Evolutionary conservation across 2,888 invertebrate species (phyloP).

Genomic region (Pseudanteris insignis): DNA sequence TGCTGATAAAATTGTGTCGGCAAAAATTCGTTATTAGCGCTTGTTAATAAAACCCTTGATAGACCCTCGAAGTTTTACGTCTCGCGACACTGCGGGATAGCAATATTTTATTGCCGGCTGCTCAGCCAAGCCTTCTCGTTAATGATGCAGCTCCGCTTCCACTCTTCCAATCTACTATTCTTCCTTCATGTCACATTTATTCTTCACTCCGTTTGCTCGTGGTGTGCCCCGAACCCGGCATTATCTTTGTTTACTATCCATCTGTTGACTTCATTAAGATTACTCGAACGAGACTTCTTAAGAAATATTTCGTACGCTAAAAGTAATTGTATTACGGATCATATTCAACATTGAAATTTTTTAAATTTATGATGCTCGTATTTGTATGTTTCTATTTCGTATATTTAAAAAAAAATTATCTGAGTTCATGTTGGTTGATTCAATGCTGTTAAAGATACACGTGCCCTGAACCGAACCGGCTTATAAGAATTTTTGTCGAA

Average conservation of each 20-base stretch:
- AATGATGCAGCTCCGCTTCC: slow-evolving; percentile 42
- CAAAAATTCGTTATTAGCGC: slow-evolving; percentile 26
- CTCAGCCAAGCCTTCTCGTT: slow-evolving; percentile 29
- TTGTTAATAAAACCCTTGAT: slow-evolving; percentile 40
- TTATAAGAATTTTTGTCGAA: no score
- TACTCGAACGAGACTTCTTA: slow-evolving; percentile 15
- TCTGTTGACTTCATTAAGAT: slow-evolving; percentile 41
- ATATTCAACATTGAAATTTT: slow-evolving; percentile 9
- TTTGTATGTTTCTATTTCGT: no score
- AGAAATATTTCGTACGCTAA: slow-evolving; percentile 3
- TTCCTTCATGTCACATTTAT: slow-evolving; percentile 32
- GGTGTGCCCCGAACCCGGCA: slow-evolving; percentile 30
- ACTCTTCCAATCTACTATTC: slow-evolving; percentile 38
- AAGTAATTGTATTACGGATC: slow-evolving; percentile 15
- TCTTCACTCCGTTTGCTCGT: slow-evolving; percentile 20
- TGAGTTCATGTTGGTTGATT: no score
- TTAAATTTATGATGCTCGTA: slow-evolving; percentile 26
- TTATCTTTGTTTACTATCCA: slow-evolving; percentile 35
- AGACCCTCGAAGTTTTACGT: slow-evolving; percentile 29
- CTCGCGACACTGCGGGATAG: slow-evolving; percentile 23
- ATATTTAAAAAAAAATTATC: no score
- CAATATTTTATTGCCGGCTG: slow-evolving; percentile 40
- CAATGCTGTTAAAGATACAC: no score
- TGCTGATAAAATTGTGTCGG: slow-evolving; percentile 9
- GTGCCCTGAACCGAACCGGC: no score